Evolutionary conservation across 2,113 vertebrate genomes (phyloP).

Genomic region (Myanophis thanlyinensis): DNA sequence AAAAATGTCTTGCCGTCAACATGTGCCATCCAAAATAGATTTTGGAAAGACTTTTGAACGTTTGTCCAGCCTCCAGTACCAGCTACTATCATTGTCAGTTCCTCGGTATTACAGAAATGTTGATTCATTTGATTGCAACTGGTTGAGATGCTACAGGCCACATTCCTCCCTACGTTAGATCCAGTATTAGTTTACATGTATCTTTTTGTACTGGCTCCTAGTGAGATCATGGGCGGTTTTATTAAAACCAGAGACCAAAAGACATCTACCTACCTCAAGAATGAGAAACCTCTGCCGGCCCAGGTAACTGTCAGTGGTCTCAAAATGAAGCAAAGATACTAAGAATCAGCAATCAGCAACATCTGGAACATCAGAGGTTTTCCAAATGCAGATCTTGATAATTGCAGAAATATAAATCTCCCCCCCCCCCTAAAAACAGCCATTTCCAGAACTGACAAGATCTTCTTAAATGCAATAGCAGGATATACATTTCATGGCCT

Average conservation of each 20-base stretch:
- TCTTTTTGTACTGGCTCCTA: not conserved
- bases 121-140: conserved; percentile 23
- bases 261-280: not conserved
- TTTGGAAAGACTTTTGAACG: conserved; percentile 17
- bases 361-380: not conserved
- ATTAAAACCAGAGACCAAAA: not conserved
- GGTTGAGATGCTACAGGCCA: not conserved
- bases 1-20: conserved; percentile 42
- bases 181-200: not conserved
- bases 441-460: not conserved
- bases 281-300: not conserved
- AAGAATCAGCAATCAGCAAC: not conserved
- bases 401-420: not conserved
- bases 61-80: not conserved
- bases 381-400: not conserved
- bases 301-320: not conserved
- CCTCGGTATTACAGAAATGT: not conserved
- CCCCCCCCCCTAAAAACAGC: too few species aligned
- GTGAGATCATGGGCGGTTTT: not conserved
- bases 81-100: conserved; percentile 1
- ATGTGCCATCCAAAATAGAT: conserved; percentile 52
- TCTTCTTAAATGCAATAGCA: not conserved
- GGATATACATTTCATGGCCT: not conserved
- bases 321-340: not conserved
- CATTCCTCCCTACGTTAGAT: not conserved